Conservation (phyloP, 1,140 invertebrate genomes). For the Polypedilum pembai region DNA sequence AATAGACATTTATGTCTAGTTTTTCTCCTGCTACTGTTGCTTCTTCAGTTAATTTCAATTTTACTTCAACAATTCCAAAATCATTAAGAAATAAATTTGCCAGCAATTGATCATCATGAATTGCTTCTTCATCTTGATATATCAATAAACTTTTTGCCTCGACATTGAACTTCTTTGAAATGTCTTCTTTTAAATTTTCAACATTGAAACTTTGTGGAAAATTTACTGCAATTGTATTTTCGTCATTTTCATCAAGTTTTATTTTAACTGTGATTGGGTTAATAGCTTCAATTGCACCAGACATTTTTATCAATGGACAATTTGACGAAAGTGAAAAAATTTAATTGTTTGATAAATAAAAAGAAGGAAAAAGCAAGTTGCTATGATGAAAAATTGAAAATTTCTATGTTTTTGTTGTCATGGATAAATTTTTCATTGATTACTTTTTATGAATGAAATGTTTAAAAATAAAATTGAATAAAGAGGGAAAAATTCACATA, state of each 20-base stretch:
- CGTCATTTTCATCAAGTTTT: neutral
- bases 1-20: constrained; percentile 16
- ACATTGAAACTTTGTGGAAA: constrained; percentile 29
- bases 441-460: no score
- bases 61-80: constrained; percentile 39
- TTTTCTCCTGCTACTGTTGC: neutral
- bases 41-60: constrained; percentile 32
- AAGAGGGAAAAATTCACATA: no score
- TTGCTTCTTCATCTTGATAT: constrained; percentile 33
- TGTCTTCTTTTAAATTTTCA: constrained; percentile 39
- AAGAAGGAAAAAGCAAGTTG: no score
- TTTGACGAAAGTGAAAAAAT: no score
- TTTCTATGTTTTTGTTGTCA: no score
- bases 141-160: constrained; percentile 34
- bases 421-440: no score
- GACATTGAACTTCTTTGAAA: constrained; percentile 39
- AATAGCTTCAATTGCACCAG: no score
- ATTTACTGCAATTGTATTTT: constrained; percentile 8
- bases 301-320: no score
- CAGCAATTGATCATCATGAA: constrained; percentile 34
- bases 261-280: neutral
- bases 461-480: no score
- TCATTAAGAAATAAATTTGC: constrained; percentile 36
- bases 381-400: no score
- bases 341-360: no score